Conservation (phyloP, 2,797 vertebrate genomes). For the Gadopsis marmoratus region DNA sequence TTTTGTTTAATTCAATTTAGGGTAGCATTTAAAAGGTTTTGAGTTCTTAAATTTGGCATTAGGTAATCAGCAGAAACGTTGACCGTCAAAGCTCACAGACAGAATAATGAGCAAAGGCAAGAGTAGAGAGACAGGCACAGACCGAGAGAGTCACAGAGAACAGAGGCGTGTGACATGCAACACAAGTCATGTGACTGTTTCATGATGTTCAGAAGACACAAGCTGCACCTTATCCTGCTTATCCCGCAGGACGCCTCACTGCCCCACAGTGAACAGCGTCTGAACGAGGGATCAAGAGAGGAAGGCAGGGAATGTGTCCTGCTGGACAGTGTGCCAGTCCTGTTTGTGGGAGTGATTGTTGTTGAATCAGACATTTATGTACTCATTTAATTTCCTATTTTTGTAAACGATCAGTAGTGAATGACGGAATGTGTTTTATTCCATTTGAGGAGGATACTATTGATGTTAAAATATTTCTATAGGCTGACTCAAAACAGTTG, state of each 20-base stretch:
- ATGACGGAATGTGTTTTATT: not conserved
- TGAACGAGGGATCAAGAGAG: not conserved
- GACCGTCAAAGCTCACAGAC: too few species aligned
- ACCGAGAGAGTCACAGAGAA: not conserved
- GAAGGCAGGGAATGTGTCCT: not conserved
- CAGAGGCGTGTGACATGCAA: conserved; percentile 14
- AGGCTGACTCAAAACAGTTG: not conserved
- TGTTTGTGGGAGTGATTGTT: not conserved
- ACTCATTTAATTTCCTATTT: not conserved
- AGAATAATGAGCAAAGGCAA: conserved; percentile 2
- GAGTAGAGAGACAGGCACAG: not conserved
- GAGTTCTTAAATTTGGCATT: not conserved
- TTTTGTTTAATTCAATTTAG: not conserved
- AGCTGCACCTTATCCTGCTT: conserved; percentile 28
- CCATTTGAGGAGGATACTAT: not conserved
- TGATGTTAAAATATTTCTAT: not conserved
- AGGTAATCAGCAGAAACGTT: too few species aligned
- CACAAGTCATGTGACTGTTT: conserved; percentile 38
- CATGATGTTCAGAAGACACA: conserved; percentile 36
- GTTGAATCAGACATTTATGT: not conserved
- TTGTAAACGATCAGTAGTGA: not conserved
- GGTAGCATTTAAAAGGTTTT: not conserved
- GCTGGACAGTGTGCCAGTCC: not conserved
- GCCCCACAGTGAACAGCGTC: not conserved
- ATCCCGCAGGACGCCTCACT: conserved; percentile 18